Evolutionary conservation across 1,140 invertebrate species (phyloP), one percentile per base, ranked within the genome.

Genomic region (Scaptomyza graminum): DNA sequence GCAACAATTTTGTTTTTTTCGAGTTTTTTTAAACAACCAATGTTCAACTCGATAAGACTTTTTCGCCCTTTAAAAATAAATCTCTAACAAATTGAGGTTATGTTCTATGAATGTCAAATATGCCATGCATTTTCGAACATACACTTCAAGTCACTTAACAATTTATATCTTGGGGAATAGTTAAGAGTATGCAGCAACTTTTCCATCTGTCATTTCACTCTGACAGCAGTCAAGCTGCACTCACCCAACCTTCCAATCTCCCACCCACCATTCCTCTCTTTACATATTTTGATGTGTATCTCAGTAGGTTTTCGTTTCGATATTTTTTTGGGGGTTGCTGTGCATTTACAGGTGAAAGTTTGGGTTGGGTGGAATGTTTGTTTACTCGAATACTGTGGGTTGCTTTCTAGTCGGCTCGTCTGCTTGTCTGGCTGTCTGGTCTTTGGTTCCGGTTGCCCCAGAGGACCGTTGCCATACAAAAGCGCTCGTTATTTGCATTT

Each of bases 401-500:
- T 52, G 55, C 31, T 54, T 60, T 55, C 66, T 62, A 62, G 62
- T 47, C 44, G 51, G 51, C 43, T 22, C 56, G 37, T 15, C 37
- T 37, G 34, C 34, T 6, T 5, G 66, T 66, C 67, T 63, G 62
- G 46, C 44, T 51, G 60, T 56, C 43, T 70, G 37, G 44, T 54
- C 15, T 34, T 18, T n/a, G 31, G 60, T 64, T 50, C 50, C 59
- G 59, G 66, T 68, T 70, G 60, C 61, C 61, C 57, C 57, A 60
- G 57, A 46, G 51, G 62, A 54, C 70, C 28, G 57, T 63, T 70
- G 72, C 67, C 66, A 68, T 78, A 88, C 81, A 90, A 89, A 90
- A 77, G 79, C 63, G 60, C 69, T 76, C 59, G 78, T 80, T 90
- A 90, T 90, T 90, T 90, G 84, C 89, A 90, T 90, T 90, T 90